Percentiles rank a stretch among this genome's conserved stretches.
Conservation (phyloP, 2,797 vertebrate genomes). For the Eremophila alpestris region DNA sequence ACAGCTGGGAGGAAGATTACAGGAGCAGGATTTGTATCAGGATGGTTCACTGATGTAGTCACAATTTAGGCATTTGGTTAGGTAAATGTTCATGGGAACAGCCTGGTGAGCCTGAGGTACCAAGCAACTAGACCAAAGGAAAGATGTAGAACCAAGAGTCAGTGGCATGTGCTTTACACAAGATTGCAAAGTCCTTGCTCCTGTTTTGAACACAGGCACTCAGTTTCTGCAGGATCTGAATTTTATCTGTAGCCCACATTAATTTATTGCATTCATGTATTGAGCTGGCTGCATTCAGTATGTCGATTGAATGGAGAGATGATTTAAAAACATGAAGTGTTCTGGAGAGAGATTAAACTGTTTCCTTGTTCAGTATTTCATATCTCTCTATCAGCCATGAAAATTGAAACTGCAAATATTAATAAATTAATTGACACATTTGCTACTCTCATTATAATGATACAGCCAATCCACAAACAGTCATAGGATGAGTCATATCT, state of each 20-base stretch:
- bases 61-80: background rate
- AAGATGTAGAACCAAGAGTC: background rate
- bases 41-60: background rate
- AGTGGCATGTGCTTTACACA: background rate
- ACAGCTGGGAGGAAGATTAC: background rate
- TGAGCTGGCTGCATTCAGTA: background rate
- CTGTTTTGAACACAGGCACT: background rate
- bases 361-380: conserved; percentile 22
- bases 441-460: background rate
- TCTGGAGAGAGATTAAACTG: conserved; percentile 46
- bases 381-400: conserved; percentile 20
- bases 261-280: conserved; percentile 1
- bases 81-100: background rate
- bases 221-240: background rate
- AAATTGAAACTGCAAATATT: conserved; percentile 40
- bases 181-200: background rate
- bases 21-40: background rate
- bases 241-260: background rate
- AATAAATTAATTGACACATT: conserved; percentile 41
- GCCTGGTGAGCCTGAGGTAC: background rate
- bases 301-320: background rate
- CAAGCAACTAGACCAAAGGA: background rate
- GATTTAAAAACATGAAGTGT: conserved; percentile 38
- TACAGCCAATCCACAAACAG: background rate
- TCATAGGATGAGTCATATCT: background rate